phyloP scores from a whole-genome alignment of 2,113 vertebrate species.

The Epinephelus fuscoguttatus region DNA sequence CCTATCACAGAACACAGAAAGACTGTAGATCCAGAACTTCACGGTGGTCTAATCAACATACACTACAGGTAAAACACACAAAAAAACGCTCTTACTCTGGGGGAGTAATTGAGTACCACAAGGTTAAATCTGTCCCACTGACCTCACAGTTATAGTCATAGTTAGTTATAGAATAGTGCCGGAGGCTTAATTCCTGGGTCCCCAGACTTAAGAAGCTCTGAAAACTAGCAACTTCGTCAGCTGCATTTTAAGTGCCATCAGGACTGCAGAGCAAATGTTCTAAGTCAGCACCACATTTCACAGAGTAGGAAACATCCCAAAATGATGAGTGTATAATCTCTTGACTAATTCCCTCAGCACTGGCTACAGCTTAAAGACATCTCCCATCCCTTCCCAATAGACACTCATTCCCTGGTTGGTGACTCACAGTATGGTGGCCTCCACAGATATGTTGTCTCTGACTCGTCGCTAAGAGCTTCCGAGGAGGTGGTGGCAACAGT shows the following conservation, averaged over 20 bases:
- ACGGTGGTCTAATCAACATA: constrained; percentile 3
- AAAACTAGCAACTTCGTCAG: constrained; percentile 83
- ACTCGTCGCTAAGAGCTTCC: constrained; percentile 75
- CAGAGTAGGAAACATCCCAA: constrained; percentile 83
- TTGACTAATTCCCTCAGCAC: constrained; percentile 85
- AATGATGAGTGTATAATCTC: constrained; percentile 88
- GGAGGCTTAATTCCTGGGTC: constrained; percentile 77
- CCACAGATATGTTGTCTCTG: constrained; percentile 79
- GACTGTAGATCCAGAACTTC: background rate
- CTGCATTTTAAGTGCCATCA: constrained; percentile 85
- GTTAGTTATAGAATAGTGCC: constrained; percentile 73
- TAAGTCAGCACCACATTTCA: constrained; percentile 86
- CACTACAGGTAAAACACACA: constrained; percentile 29
- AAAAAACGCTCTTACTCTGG: constrained; percentile 20
- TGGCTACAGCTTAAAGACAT: constrained; percentile 86
- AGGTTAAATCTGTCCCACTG: constrained; percentile 76
- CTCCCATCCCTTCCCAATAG: constrained; percentile 81
- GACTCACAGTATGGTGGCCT: constrained; percentile 83
- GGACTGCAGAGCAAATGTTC: constrained; percentile 83
- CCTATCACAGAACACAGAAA: constrained; percentile 78
- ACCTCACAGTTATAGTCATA: constrained; percentile 68
- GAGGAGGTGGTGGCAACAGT: constrained; percentile 73
- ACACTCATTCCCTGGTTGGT: constrained; percentile 83
- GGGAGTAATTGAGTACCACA: constrained; percentile 51
- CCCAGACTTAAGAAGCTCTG: constrained; percentile 81